Percentiles rank a stretch among this genome's conserved stretches.
Evolutionary conservation across 2,113 vertebrate species (phyloP).

Genomic region (Forbesichthys agassizii): DNA sequence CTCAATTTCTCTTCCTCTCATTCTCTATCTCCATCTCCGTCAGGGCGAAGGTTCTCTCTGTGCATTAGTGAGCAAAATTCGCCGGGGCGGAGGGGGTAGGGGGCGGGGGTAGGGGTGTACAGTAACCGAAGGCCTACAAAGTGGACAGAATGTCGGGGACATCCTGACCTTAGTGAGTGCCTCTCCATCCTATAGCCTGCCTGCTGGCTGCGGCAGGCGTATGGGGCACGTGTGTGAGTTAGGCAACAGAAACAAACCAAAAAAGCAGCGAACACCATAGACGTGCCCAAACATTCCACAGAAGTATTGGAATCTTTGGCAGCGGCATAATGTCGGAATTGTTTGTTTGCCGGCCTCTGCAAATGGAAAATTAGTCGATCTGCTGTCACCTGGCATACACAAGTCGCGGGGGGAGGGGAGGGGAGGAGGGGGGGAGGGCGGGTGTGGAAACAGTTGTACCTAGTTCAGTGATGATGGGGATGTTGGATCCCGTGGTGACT

Average conservation of each 20-base stretch:
- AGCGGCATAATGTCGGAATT: conserved; percentile 19
- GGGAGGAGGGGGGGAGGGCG: background rate
- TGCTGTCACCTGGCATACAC: conserved; percentile 36
- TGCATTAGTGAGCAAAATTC: conserved; percentile 70
- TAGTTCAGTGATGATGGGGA: conserved; percentile 98
- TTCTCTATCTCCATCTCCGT: conserved; percentile 41
- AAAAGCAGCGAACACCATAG: conserved; percentile 17
- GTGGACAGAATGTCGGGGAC: conserved; percentile 32
- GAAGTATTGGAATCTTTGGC: conserved; percentile 53
- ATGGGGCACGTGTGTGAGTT: conserved; percentile 30
- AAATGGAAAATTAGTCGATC: conserved; percentile 46
- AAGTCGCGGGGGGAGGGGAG: background rate
- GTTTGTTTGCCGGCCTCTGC: conserved; percentile 25
- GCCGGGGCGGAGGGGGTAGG: conserved; percentile 28
- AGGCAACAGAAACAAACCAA: conserved; percentile 18
- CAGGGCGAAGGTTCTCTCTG: conserved; percentile 44
- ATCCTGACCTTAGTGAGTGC: conserved; percentile 28
- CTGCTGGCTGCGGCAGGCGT: conserved; percentile 23
- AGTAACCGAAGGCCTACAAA: conserved; percentile 44
- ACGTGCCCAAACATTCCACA: conserved; percentile 45
- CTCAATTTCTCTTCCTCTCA: conserved; percentile 45
- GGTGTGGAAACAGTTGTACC: conserved; percentile 77
- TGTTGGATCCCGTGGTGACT: conserved; percentile 95
- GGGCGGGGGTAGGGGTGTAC: conserved; percentile 20
- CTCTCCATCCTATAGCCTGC: background rate